Evolutionary conservation across 2,797 vertebrate genomes (phyloP).

Genomic region (Pseudomugil tenellus): DNA sequence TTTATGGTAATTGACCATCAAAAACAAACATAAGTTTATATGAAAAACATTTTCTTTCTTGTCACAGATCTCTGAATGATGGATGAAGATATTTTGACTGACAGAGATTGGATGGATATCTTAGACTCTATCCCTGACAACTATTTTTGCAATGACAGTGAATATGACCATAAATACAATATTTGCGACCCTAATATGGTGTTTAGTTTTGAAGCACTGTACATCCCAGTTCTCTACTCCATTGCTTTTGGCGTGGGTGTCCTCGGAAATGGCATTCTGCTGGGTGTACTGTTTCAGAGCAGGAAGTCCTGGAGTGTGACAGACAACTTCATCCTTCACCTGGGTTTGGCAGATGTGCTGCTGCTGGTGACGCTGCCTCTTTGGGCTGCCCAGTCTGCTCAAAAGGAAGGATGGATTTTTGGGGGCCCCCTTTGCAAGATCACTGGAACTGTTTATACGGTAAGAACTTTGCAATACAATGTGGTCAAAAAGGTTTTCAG

Average conservation of each 20-base stretch:
- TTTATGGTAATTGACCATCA: too few species aligned
- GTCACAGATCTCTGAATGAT: too few species aligned
- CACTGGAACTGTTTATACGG: slow-evolving; percentile 84
- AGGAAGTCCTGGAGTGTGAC: slow-evolving; percentile 80
- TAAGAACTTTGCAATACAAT: slow-evolving; percentile 52
- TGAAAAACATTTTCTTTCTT: too few species aligned
- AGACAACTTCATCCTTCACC: slow-evolving; percentile 87
- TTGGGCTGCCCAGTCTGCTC: slow-evolving; percentile 78
- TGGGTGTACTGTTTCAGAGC: slow-evolving; percentile 76
- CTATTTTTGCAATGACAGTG: neutral
- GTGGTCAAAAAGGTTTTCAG: neutral
- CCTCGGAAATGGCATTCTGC: slow-evolving; percentile 82
- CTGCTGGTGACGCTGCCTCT: slow-evolving; percentile 74
- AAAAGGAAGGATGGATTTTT: slow-evolving; percentile 78
- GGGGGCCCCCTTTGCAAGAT: slow-evolving; percentile 83
- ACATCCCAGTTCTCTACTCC: slow-evolving; percentile 81
- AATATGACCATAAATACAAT: neutral
- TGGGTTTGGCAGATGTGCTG: slow-evolving; percentile 82
- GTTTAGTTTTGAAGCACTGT: slow-evolving; percentile 75
- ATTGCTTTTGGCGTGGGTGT: slow-evolving; percentile 82
- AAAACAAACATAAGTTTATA: too few species aligned
- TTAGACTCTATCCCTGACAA: neutral
- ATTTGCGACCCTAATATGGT: slow-evolving; percentile 61
- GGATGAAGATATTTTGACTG: too few species aligned
- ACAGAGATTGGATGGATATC: too few species aligned